Evolutionary conservation across 2,113 vertebrate species (phyloP).

Genomic region (Hippocampus comes): DNA sequence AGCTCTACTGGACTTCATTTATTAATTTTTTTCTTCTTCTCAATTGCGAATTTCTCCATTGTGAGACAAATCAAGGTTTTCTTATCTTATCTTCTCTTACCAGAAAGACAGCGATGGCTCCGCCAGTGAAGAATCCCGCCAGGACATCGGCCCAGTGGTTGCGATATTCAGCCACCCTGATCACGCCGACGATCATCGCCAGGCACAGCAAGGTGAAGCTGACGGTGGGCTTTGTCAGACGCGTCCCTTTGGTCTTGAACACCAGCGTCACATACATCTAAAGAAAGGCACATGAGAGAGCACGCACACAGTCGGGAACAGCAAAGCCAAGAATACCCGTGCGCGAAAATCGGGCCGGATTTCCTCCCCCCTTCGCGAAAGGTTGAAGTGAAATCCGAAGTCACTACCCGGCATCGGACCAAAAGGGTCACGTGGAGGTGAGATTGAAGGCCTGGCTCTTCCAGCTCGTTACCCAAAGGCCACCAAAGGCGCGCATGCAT

Average conservation of each 20-base stretch:
- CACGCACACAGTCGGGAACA: conserved; percentile 17
- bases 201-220: conserved; percentile 83
- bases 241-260: conserved; percentile 84
- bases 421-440: background rate
- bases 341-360: background rate
- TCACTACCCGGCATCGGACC: no score
- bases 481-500: background rate
- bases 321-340: conserved; percentile 20
- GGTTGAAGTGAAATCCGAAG: background rate
- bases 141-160: conserved; percentile 90
- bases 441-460: background rate
- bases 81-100: conserved; percentile 64
- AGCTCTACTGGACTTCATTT: no score
- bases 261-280: conserved; percentile 91
- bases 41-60: no score
- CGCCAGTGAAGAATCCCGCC: conserved; percentile 82
- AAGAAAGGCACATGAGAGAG: conserved; percentile 10
- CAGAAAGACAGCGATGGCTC: conserved; percentile 83
- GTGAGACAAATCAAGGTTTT: no score
- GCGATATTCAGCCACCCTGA: conserved; percentile 84
- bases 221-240: conserved; percentile 84
- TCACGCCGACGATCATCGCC: conserved; percentile 81
- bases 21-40: no score
- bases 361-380: background rate
- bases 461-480: background rate